Evolutionary conservation across 2,113 vertebrate species (phyloP), one percentile per base, ranked within the genome.

Genomic region (Psettodes erumei): DNA sequence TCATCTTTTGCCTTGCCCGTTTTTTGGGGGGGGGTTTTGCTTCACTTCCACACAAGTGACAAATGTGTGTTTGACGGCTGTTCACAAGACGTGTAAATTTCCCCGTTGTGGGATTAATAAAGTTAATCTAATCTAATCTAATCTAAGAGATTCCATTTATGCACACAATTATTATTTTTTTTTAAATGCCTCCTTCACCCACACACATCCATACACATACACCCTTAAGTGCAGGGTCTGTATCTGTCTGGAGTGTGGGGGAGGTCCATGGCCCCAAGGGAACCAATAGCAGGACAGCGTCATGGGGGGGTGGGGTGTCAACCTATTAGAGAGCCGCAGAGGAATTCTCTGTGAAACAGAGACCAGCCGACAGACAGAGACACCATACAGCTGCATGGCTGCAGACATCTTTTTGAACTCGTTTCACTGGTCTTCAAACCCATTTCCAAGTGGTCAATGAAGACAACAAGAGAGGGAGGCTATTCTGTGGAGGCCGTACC

Each of bases 261-360:
- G 82, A 84, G 90, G 91, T 88, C 90, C 70, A 5, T 2, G 64
- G 53, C 54, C 88, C 86, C 86, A 37, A 35, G 86, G 86, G 83
- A 89, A 72, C 87, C 90, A 89, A 91, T 90, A 70, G 84, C 71
- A 75, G 72, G 79, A 73, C 77, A 62, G 79, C 47, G 47, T 32
- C 78, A 74, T 71, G 73, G 40, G 51, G 25, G 27, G 55, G 37
- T 63, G 35, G 33, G 30, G 15, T 73, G 63, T 81, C 73, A 68
- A 81, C 83, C 88, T 92, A 84, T 89, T 91, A 89, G 89, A 82
- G 73, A 85, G 68, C 63, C 68, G 19, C 87, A 78, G 79, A 89
- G 82, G 88, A 90, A 90, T 92, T 86, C 73, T 77, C 32, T 81
- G 87, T 91, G 90, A 90, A 93, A 92, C 89, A 50, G 85, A 92